Evolutionary conservation across 2,797 vertebrate species (phyloP).

Genomic region (Notoglanidium macrostoma): DNA sequence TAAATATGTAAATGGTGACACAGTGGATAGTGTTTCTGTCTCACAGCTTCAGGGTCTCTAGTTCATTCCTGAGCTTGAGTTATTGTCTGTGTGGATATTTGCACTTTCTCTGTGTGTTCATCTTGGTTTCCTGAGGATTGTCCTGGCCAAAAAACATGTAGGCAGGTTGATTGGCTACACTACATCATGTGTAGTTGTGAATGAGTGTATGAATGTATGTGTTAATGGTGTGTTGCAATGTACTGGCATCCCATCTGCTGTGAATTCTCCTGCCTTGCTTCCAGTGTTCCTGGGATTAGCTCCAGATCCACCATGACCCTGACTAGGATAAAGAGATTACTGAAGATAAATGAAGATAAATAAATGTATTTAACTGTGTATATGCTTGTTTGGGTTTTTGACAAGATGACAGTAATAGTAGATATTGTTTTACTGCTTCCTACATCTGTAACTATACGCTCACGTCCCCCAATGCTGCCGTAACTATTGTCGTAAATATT

Average conservation of each 20-base stretch:
- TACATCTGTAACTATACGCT: background rate
- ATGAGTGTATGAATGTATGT: background rate
- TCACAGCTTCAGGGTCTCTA: background rate
- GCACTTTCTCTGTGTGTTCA: background rate
- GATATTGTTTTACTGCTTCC: background rate
- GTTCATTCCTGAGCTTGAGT: background rate
- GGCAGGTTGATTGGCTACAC: background rate
- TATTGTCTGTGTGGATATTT: background rate
- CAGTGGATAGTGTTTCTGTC: background rate
- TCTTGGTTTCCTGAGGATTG: background rate
- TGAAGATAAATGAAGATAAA: background rate
- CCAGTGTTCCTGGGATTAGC: background rate
- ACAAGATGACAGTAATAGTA: background rate
- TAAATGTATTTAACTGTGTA: background rate
- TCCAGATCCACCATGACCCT: background rate
- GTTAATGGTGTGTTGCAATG: background rate
- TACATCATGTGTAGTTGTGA: background rate
- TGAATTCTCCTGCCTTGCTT: background rate
- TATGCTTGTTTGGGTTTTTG: background rate
- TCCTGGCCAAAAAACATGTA: background rate
- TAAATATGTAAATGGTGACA: background rate
- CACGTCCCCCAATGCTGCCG: background rate
- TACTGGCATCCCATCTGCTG: background rate
- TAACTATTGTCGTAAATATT: background rate
- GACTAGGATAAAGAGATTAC: background rate